A percentile compares a stretch with the other conserved stretches of the same genome.
These are phyloP conservation scores for Naso thynnoides DNA, from an alignment of 2,797 vertebrate species.

Conservation along the genomic window DNA sequence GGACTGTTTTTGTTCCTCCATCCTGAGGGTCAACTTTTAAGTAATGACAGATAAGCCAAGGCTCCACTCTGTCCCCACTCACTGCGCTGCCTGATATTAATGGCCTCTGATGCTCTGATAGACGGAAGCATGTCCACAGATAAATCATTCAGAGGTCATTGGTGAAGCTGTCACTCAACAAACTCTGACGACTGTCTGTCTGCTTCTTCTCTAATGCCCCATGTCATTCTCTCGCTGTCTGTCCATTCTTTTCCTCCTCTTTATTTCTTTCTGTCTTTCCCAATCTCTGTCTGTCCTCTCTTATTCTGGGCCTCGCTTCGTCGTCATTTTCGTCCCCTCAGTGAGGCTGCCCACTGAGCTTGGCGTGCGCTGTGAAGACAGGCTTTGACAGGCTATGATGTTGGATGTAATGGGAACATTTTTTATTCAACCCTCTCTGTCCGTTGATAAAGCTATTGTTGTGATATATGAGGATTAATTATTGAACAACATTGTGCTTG, in stretches of 20 bases:
- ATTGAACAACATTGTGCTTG: slow-evolving; percentile 64
- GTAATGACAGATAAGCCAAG: slow-evolving; percentile 63
- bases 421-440: slow-evolving; percentile 63
- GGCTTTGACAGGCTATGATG: slow-evolving; percentile 29
- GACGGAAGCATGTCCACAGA: slow-evolving; percentile 76
- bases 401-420: slow-evolving; percentile 61
- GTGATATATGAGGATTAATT: slow-evolving; percentile 67
- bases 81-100: slow-evolving; percentile 72
- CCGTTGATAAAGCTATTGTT: slow-evolving; percentile 58
- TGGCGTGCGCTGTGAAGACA: slow-evolving; percentile 1
- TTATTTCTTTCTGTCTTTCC: slow-evolving; percentile 15
- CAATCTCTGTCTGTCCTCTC: not conserved
- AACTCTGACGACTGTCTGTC: slow-evolving; percentile 53
- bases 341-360: not conserved
- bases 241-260: slow-evolving; percentile 21
- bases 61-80: slow-evolving; percentile 50
- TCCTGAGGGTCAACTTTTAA: slow-evolving; percentile 68
- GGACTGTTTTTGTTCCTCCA: slow-evolving; percentile 9
- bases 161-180: slow-evolving; percentile 74
- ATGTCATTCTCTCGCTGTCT: slow-evolving; percentile 35
- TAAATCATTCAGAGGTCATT: slow-evolving; percentile 81
- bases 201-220: slow-evolving; percentile 47
- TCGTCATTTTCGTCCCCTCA: not conserved
- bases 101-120: slow-evolving; percentile 74
- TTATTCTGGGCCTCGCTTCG: not conserved